Conservation (phyloP, 2,113 vertebrate genomes). For the Trichechus manatus region DNA sequence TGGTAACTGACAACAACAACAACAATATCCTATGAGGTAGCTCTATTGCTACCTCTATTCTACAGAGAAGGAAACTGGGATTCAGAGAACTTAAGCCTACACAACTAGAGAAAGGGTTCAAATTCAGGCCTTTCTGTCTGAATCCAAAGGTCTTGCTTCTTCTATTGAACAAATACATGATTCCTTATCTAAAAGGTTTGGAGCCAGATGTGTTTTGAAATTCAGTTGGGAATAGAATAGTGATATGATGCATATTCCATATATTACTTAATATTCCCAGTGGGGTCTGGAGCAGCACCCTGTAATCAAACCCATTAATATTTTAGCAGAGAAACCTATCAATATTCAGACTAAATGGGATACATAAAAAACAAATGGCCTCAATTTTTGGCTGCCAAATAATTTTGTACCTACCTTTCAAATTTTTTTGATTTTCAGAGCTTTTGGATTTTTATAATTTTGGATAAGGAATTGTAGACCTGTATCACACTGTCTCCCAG, state of each 20-base stretch:
- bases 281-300: constrained; percentile 3
- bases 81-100: neutral
- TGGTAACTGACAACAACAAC: neutral
- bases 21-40: neutral
- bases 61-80: neutral
- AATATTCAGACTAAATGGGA: constrained; percentile 15
- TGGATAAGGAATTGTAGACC: neutral
- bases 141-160: neutral
- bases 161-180: neutral
- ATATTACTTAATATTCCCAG: constrained; percentile 54
- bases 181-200: constrained; percentile 9
- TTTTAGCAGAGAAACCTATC: constrained; percentile 52
- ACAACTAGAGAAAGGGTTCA: neutral
- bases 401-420: neutral
- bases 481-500: neutral
- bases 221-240: neutral
- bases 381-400: constrained; percentile 18
- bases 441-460: neutral
- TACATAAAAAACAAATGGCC: constrained; percentile 18
- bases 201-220: constrained; percentile 45
- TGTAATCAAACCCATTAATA: constrained; percentile 69
- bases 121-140: neutral
- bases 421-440: constrained; percentile 1
- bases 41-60: neutral
- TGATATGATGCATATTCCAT: neutral